Percentiles rank a stretch among this genome's conserved stretches.
Conservation (phyloP, 2,113 vertebrate genomes). For the Osmerus mordax region DNA sequence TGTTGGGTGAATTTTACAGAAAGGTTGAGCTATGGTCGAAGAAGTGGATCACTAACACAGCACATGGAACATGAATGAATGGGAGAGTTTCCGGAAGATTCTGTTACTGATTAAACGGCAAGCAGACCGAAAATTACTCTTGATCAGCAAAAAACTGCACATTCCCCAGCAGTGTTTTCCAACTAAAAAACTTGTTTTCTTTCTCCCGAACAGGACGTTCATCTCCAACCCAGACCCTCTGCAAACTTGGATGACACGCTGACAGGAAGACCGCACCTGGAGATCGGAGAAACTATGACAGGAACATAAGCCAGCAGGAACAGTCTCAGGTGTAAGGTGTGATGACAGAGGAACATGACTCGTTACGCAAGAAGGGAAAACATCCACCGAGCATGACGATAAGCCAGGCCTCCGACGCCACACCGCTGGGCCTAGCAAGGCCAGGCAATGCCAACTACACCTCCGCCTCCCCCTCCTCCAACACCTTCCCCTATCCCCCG, state of each 20-base stretch:
- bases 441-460: not conserved
- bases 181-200: constrained; percentile 45
- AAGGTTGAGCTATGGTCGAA: not conserved
- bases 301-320: not conserved
- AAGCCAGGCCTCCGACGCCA: constrained; percentile 29
- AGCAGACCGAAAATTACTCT: constrained; percentile 51
- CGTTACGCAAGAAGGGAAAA: not conserved
- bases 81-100: constrained; percentile 45
- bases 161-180: constrained; percentile 31
- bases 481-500: constrained; percentile 19
- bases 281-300: constrained; percentile 15
- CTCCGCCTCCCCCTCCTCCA: constrained; percentile 31
- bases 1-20: no score
- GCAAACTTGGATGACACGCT: not conserved
- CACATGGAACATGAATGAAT: constrained; percentile 6
- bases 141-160: constrained; percentile 58
- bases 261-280: not conserved
- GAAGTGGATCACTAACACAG: not conserved
- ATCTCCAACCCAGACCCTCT: not conserved
- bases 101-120: constrained; percentile 57
- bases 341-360: constrained; percentile 33
- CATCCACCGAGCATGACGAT: constrained; percentile 33
- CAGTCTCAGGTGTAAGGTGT: not conserved
- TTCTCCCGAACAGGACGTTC: constrained; percentile 15
- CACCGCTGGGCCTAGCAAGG: constrained; percentile 7